These are phyloP conservation scores for Cheirogaleus medius DNA, from an alignment of 2,113 vertebrate genomes.

Conservation along the genomic window DNA sequence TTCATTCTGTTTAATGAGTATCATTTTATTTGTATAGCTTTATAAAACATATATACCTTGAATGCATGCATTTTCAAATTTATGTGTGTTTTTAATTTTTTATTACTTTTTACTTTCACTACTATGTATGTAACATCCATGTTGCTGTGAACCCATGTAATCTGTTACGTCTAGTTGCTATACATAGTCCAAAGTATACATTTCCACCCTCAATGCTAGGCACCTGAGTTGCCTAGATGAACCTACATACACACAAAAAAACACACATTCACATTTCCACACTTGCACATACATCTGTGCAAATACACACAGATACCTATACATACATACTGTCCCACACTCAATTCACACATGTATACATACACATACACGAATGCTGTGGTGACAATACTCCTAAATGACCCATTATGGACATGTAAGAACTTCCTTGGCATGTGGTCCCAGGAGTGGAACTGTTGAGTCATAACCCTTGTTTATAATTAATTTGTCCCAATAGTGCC, in stretches of 20 bases:
- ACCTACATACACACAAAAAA: not conserved
- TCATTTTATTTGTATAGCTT: not conserved
- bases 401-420: not conserved
- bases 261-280: not conserved
- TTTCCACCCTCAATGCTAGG: not conserved
- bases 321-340: not conserved
- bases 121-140: not conserved
- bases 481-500: not conserved
- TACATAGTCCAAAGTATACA: rapidly evolving
- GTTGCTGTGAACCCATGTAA: not conserved
- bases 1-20: not conserved
- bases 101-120: not conserved
- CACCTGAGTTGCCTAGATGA: not conserved
- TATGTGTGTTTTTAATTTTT: not conserved
- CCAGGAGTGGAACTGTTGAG: not conserved
- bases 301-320: not conserved
- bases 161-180: not conserved
- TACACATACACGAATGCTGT: not conserved
- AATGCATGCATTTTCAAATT: not conserved
- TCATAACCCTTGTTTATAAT: not conserved
- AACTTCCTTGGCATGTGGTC: not conserved
- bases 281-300: too few species aligned
- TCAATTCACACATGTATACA: not conserved
- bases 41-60: not conserved
- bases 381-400: not conserved